phyloP scores from a whole-genome alignment of 1,140 invertebrate genomes.

The Augochlora pura region DNA sequence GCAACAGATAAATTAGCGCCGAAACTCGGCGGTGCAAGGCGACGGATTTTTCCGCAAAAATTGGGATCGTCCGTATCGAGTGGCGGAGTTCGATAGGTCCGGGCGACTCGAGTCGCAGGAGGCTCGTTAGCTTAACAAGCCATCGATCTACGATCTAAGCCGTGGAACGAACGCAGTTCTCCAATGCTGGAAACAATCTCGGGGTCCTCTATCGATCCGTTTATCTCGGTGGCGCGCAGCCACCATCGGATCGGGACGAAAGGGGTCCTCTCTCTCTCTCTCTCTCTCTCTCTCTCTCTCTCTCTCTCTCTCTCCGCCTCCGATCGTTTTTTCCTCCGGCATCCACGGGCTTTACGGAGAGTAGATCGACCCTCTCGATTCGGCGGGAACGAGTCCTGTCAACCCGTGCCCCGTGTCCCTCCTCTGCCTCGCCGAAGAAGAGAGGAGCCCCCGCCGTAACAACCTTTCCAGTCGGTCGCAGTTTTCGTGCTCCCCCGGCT shows the following conservation, averaged over 20 bases:
- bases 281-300: no score
- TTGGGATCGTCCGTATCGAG: not conserved
- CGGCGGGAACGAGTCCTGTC: slow-evolving; percentile 57
- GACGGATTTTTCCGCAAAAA: not conserved
- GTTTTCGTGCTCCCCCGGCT: slow-evolving; percentile 43
- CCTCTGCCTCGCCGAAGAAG: no score
- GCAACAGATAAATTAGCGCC: no score
- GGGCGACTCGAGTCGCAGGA: not conserved
- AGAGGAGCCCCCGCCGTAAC: slow-evolving; percentile 21
- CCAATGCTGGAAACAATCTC: slow-evolving; percentile 45
- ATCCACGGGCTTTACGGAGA: slow-evolving; percentile 54
- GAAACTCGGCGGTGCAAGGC: no score
- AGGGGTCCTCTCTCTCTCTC: no score
- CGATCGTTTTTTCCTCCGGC: slow-evolving; percentile 46
- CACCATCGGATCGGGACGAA: not conserved
- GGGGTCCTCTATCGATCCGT: slow-evolving; percentile 48
- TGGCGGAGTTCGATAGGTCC: not conserved
- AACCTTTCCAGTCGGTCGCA: slow-evolving; percentile 37
- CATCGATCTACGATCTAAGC: slow-evolving; percentile 43
- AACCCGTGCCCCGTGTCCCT: slow-evolving; percentile 37
- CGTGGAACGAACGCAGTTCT: not conserved
- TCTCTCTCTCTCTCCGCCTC: no score
- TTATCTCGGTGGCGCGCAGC: slow-evolving; percentile 41
- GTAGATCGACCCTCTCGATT: slow-evolving; percentile 63
- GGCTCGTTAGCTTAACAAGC: slow-evolving; percentile 38